phyloP scores from a whole-genome alignment of 2,888 invertebrate genomes.

The Melieria crassipennis region DNA sequence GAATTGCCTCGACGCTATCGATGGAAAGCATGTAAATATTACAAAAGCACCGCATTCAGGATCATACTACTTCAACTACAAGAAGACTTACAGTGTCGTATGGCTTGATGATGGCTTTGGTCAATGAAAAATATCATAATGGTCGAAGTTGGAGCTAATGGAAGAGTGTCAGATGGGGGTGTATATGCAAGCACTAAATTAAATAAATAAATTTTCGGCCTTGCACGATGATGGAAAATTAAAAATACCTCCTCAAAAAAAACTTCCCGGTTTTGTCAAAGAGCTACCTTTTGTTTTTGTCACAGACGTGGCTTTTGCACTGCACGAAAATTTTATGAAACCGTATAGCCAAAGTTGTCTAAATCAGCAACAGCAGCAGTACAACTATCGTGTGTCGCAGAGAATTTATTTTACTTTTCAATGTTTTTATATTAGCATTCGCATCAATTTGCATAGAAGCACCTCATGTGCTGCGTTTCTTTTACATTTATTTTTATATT shows the following conservation, averaged over 20 bases:
- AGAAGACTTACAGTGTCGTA: neutral
- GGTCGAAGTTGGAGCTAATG: conserved; percentile 10
- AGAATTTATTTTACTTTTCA: too few relatives aligned
- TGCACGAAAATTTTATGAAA: conserved; percentile 3
- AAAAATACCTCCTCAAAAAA: neutral
- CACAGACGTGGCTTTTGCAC: conserved; percentile 3
- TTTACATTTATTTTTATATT: too few relatives aligned
- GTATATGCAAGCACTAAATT: neutral
- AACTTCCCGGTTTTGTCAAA: conserved; percentile 6
- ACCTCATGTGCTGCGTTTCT: too few relatives aligned
- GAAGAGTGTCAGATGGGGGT: conserved; percentile 1
- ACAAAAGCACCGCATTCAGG: conserved; percentile 9
- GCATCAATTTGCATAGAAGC: too few relatives aligned
- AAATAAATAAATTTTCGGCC: too few relatives aligned
- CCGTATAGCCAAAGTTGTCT: conserved; percentile 11
- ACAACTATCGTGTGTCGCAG: neutral
- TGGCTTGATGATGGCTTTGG: conserved; percentile 4
- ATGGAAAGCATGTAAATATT: conserved; percentile 16
- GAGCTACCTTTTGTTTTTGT: conserved; percentile 19
- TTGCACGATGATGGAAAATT: neutral
- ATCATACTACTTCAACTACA: neutral
- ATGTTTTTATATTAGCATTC: too few relatives aligned
- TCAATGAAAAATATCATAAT: conserved; percentile 10
- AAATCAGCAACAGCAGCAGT: neutral
- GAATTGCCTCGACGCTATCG: conserved; percentile 9